Conservation (phyloP, 1,140 invertebrate species). For the Thalassaphorura encarpata region DNA sequence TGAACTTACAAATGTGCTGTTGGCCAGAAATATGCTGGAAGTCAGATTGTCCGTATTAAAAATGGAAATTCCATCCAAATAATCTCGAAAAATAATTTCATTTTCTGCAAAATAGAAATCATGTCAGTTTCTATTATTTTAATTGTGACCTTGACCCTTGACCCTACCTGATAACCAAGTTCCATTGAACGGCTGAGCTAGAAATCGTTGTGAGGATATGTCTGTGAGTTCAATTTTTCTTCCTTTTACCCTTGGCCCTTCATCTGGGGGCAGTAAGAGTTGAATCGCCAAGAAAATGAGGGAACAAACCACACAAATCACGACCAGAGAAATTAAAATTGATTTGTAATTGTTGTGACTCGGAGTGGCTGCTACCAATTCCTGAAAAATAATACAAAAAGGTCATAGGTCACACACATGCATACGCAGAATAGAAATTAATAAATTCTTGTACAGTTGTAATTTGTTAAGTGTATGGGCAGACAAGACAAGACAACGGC, state of each 20-base stretch:
- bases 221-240: slow-evolving; percentile 54
- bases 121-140: too few species aligned
- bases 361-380: slow-evolving; percentile 66
- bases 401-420: not conserved
- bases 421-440: too few species aligned
- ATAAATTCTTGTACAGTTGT: too few species aligned
- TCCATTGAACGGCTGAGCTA: slow-evolving; percentile 57
- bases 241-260: slow-evolving; percentile 54
- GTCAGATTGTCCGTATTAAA: slow-evolving; percentile 59
- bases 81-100: slow-evolving; percentile 53
- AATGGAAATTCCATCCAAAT: slow-evolving; percentile 57
- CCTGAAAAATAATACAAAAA: slow-evolving; percentile 45
- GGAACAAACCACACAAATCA: slow-evolving; percentile 72
- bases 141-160: too few species aligned
- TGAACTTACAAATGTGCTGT: slow-evolving; percentile 61
- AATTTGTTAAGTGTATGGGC: too few species aligned
- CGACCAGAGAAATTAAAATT: slow-evolving; percentile 75
- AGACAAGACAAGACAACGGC: too few species aligned
- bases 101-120: slow-evolving; percentile 42
- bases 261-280: slow-evolving; percentile 63
- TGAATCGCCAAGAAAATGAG: slow-evolving; percentile 79
- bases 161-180: slow-evolving; percentile 71
- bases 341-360: slow-evolving; percentile 79
- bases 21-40: slow-evolving; percentile 58
- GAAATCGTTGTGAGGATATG: slow-evolving; percentile 51